Evolutionary conservation across 2,888 invertebrate species (phyloP).

Genomic region (Chromoteleia sp.): DNA sequence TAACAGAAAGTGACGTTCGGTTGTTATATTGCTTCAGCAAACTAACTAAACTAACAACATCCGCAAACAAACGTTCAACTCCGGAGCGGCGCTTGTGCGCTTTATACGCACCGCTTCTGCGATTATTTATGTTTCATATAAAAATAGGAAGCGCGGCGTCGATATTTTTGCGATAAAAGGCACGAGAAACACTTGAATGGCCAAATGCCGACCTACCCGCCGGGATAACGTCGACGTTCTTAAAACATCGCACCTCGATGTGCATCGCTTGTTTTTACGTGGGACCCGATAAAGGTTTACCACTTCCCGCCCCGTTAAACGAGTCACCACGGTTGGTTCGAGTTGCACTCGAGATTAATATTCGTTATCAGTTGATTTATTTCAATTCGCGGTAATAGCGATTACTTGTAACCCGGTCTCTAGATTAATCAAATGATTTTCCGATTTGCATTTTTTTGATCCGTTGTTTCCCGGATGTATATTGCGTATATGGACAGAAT

Average conservation of each 20-base stretch:
- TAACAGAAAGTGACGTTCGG: conserved; percentile 55
- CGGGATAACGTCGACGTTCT: conserved; percentile 25
- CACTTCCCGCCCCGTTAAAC: conserved; percentile 24
- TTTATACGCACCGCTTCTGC: conserved; percentile 13
- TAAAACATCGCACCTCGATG: conserved; percentile 24
- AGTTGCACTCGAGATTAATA: conserved; percentile 23
- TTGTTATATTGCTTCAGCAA: conserved; percentile 9
- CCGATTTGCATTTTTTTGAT: not conserved
- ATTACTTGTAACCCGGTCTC: conserved; percentile 2
- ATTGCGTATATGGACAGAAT: too few relatives aligned
- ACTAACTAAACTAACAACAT: conserved; percentile 34
- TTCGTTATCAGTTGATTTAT: conserved; percentile 19
- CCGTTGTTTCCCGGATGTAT: too few relatives aligned
- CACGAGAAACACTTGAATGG: conserved; percentile 25
- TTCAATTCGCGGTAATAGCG: conserved; percentile 14
- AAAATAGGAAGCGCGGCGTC: conserved; percentile 31
- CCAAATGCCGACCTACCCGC: conserved; percentile 17
- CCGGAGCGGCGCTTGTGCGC: not conserved
- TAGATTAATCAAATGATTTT: conserved; percentile 7
- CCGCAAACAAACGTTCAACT: conserved; percentile 29
- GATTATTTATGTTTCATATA: conserved; percentile 49
- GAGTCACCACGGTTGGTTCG: conserved; percentile 23
- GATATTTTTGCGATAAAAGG: conserved; percentile 43
- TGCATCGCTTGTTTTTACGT: conserved; percentile 44
- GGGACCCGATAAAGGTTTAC: conserved; percentile 29